Evolutionary conservation across 2,888 invertebrate species (phyloP).

Genomic region (Tinea semifulvella): DNA sequence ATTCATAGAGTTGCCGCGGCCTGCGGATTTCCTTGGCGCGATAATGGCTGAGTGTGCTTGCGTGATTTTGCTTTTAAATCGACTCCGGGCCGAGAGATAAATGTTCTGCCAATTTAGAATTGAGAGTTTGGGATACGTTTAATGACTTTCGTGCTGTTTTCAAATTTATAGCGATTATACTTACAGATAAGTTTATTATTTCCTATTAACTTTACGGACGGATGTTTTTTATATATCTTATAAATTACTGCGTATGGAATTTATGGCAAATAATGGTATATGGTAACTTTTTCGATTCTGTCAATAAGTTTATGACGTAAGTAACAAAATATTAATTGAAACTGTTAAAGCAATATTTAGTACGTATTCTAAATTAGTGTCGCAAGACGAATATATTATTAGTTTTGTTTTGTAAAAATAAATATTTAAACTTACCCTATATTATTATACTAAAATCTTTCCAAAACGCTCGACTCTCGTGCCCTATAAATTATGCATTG

Average conservation of each 20-base stretch:
- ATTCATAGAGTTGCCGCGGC: constrained; percentile 64
- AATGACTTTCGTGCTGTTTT: constrained; percentile 37
- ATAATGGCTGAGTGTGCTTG: constrained; percentile 63
- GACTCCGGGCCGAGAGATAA: constrained; percentile 55
- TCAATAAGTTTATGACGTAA: constrained; percentile 8
- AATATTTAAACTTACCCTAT: too few relatives aligned
- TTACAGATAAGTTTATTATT: background rate
- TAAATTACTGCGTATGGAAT: background rate
- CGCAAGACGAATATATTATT: too few relatives aligned
- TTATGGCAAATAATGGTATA: background rate
- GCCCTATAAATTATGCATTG: too few relatives aligned
- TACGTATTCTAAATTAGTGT: too few relatives aligned
- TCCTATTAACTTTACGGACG: background rate
- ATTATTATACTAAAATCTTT: too few relatives aligned
- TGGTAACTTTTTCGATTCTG: background rate
- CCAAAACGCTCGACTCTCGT: too few relatives aligned
- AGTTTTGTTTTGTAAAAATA: too few relatives aligned
- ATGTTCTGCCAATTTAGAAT: constrained; percentile 54
- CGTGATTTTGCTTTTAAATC: constrained; percentile 66
- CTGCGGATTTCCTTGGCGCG: constrained; percentile 54
- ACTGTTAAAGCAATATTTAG: too few relatives aligned
- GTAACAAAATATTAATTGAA: too few relatives aligned
- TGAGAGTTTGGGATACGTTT: constrained; percentile 37
- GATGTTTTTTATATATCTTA: background rate
- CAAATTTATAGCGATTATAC: constrained; percentile 8